Base-by-base conservation (phyloP, 2,797 vertebrate species). In the Benthosema pterotum region DNA sequence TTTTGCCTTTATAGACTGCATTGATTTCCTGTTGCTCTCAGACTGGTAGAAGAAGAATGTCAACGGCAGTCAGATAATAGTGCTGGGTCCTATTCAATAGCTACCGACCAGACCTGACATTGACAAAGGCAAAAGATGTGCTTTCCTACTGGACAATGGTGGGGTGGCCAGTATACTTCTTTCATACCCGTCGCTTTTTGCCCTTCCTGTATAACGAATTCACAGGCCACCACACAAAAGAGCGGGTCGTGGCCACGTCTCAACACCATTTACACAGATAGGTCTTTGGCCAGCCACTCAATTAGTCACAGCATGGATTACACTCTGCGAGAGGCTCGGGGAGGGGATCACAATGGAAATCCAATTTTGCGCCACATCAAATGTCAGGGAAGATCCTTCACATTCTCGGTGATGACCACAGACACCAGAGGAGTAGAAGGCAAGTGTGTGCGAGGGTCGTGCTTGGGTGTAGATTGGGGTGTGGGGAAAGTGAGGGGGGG, bases 281-380 rank as follows among this genome's bases (percentile, higher is more conserved):
- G 74, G 70, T 75, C 82, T 77, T 67, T 80, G 83, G 66, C 77
- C 80, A 71, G 77, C 74, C 80, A 87, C 80, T 87, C 87, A 90
- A 80, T 89, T 88, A 86, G 87, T 86, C 83, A 75, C 83, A 87
- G 87, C 70, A 52, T 88, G 85, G 84, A 88, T 85, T 86, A 80
- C 78, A 74, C 84, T 84, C 68, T 61, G 65, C 6, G 54, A 83
- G 78, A 73, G 75, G 71, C 78, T 85, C 4, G 42, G 74, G 64
- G 80, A 76, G 71, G 81, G 72, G 85, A 78, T 79, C 77, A 73
- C 76, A 64, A 78, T 82, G 77, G 71, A 87, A 74, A 89, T 87
- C 86, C 83, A 87, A 84, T 89, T 85, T 85, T 78, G 83, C 83
- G 87, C 72, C 88, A 85, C 85, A 84, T 87, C 82, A 83, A 84